These are phyloP conservation scores for Ctenomys sociabilis DNA, from an alignment of 2,113 vertebrate species.

Conservation along the genomic window DNA sequence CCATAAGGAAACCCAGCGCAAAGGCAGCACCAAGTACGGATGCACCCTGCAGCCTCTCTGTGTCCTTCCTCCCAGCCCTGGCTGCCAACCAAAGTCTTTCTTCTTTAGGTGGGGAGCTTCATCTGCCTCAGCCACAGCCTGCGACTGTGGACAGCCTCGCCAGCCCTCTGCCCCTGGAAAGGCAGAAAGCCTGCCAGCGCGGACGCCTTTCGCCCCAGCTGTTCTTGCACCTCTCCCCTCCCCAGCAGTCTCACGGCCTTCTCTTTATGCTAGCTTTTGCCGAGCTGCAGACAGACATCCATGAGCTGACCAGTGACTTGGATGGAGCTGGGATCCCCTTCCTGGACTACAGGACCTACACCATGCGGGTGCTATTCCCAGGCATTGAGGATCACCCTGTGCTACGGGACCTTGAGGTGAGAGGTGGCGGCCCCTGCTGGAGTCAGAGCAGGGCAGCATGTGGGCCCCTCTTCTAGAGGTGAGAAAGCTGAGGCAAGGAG, in stretches of 20 bases:
- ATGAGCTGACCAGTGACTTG: constrained; percentile 96
- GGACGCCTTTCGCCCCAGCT: too few relatives aligned
- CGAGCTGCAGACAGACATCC: constrained; percentile 98
- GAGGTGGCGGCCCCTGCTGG: fast-evolving
- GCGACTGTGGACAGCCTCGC: neutral
- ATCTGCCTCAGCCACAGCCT: neutral
- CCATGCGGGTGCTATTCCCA: constrained; percentile 98
- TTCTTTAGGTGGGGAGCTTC: neutral
- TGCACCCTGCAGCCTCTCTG: neutral
- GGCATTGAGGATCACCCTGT: constrained; percentile 99
- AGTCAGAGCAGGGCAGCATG: neutral
- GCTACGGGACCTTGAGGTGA: constrained; percentile 96
- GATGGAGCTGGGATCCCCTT: constrained; percentile 98
- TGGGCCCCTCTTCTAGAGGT: neutral
- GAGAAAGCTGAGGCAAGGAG: neutral
- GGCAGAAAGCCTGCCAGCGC: neutral
- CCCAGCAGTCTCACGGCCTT: neutral
- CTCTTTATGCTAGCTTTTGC: constrained; percentile 92
- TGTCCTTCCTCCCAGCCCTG: neutral
- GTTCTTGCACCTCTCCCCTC: neutral
- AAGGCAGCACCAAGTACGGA: neutral
- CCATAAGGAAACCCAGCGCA: neutral
- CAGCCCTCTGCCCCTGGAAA: neutral
- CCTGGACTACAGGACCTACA: constrained; percentile 97
- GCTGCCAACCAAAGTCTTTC: neutral